Conservation (phyloP, 1,140 invertebrate genomes). For the Drosophila baimaii region DNA sequence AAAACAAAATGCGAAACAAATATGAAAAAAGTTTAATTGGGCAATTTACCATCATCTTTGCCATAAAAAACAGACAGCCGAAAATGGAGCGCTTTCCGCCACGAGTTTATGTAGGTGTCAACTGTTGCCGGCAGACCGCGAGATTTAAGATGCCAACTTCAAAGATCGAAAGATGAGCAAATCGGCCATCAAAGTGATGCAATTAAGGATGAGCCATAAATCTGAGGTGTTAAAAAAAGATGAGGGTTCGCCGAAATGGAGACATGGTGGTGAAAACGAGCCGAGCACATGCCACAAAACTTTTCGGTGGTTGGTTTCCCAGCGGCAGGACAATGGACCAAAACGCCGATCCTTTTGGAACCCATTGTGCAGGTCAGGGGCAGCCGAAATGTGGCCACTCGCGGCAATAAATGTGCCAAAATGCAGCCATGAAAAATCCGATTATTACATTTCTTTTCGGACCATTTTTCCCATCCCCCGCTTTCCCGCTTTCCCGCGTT, state of each 20-base stretch:
- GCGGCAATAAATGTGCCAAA: conserved; percentile 74
- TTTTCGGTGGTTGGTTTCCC: conserved; percentile 62
- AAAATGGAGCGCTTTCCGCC: conserved; percentile 35
- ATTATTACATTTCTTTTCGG: conserved; percentile 65
- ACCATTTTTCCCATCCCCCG: background rate
- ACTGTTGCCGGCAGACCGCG: conserved; percentile 51
- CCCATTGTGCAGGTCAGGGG: conserved; percentile 68
- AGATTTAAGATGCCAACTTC: conserved; percentile 36
- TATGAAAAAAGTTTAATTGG: conserved; percentile 79
- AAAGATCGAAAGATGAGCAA: conserved; percentile 63
- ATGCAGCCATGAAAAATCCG: conserved; percentile 74
- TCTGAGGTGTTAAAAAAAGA: conserved; percentile 72
- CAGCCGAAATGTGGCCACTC: conserved; percentile 24
- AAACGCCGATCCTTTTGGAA: conserved; percentile 59
- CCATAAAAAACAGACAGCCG: conserved; percentile 54
- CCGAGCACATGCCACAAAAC: conserved; percentile 61
- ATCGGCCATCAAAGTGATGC: conserved; percentile 56
- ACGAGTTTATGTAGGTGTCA: conserved; percentile 59
- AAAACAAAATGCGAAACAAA: conserved; percentile 63
- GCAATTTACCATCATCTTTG: conserved; percentile 73
- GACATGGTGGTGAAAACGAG: conserved; percentile 44
- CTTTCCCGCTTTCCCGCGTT: background rate
- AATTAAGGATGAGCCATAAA: conserved; percentile 75
- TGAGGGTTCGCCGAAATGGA: conserved; percentile 20
- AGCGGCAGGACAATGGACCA: conserved; percentile 37